Conservation (phyloP, 2,797 vertebrate species). For the Limnodromus scolopaceus region DNA sequence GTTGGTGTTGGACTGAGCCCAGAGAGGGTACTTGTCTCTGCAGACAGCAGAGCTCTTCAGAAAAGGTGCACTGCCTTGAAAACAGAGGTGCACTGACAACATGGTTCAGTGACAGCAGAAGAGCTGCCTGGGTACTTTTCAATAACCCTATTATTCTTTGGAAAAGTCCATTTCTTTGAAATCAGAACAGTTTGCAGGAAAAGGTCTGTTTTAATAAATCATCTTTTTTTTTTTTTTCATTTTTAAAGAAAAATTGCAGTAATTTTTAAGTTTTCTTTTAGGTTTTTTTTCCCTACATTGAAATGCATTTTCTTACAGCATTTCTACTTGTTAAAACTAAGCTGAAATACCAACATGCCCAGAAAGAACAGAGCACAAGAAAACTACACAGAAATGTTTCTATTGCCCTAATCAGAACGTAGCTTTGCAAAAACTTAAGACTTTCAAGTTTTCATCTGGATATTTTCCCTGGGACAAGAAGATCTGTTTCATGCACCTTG, state of each 20-base stretch:
- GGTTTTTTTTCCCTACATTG: fast-evolving
- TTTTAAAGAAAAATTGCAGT: neutral
- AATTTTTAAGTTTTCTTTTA: neutral
- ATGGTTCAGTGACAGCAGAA: neutral
- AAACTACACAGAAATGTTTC: neutral
- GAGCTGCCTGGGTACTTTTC: neutral
- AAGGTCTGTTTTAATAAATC: neutral
- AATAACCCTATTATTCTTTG: slow-evolving; percentile 6
- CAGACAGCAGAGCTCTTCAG: neutral
- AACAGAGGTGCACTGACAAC: neutral
- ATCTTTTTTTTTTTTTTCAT: neutral
- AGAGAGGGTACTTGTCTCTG: neutral
- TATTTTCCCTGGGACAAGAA: slow-evolving; percentile 19
- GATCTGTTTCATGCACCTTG: neutral
- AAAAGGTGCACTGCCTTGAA: neutral
- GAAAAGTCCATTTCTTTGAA: slow-evolving; percentile 11
- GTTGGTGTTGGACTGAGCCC: neutral
- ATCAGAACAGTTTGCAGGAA: neutral
- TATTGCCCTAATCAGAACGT: neutral
- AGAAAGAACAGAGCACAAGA: neutral
- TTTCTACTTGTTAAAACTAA: neutral
- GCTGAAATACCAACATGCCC: neutral
- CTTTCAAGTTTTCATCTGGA: neutral
- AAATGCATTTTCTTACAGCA: neutral
- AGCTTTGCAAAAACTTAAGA: neutral